Percentiles rank a stretch among this genome's conserved stretches.
Conservation (phyloP, 2,888 invertebrate species). For the Lochmaea crataegi region DNA sequence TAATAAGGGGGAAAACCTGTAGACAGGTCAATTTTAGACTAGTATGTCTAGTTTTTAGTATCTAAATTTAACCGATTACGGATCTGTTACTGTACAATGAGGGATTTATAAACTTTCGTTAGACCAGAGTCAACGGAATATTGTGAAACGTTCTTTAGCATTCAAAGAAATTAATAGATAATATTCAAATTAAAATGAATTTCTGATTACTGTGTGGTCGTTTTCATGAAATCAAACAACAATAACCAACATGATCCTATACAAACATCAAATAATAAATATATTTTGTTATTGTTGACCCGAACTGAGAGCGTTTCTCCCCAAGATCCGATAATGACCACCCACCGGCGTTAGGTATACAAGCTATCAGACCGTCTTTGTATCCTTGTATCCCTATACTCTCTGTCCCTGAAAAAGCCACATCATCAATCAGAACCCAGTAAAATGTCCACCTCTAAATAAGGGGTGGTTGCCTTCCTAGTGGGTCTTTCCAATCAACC, state of each 20-base stretch:
- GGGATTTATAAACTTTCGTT: no score
- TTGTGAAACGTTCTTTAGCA: no score
- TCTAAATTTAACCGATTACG: no score
- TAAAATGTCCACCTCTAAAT: conserved; percentile 52
- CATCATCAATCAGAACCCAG: conserved; percentile 54
- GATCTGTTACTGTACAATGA: no score
- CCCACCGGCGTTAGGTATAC: conserved; percentile 39
- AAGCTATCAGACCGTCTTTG: conserved; percentile 38
- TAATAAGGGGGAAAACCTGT: no score
- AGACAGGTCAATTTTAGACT: no score
- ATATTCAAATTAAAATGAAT: no score
- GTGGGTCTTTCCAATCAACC: conserved; percentile 50
- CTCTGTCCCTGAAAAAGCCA: conserved; percentile 37
- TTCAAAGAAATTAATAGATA: no score
- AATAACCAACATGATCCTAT: conserved; percentile 3
- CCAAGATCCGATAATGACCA: conserved; percentile 32
- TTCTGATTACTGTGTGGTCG: not conserved
- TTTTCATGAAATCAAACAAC: not conserved
- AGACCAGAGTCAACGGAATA: no score
- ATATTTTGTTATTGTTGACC: not conserved
- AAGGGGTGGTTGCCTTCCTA: conserved; percentile 32
- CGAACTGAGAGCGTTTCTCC: not conserved
- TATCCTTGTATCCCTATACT: conserved; percentile 35
- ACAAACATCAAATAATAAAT: not conserved
- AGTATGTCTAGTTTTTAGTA: no score